Base-by-base conservation (phyloP, 2,113 vertebrate species). In the Limanda limanda region DNA sequence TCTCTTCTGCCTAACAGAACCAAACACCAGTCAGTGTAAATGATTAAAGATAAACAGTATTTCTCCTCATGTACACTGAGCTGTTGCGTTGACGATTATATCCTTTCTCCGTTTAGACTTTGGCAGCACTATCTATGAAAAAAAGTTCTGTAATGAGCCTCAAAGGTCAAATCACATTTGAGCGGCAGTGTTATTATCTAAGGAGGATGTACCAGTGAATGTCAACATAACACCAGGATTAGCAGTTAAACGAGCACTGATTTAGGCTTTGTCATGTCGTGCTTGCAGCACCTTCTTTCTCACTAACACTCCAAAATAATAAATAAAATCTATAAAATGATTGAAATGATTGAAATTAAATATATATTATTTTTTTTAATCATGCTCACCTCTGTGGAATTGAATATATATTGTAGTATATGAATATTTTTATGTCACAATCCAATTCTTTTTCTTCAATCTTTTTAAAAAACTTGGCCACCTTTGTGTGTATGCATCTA, bases 131-230 rank as follows among this genome's bases (percentile, higher is more conserved):
- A 51, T 64, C 45, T 24, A 56, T 71, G 12, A 56, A 40, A 1
- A 51, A 2, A 5, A 15, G 40, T 27, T 71, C 55, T 68, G 42
- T 79, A 76, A 12, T 68, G 27, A 63, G 76, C 70, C 70, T 87
- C 82, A 89, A 81, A 90, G 84, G 75, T 88, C 74, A 84, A 70
- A 69, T 79, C 42, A 61, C 59, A 62, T 76, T 79, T 66, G 27
- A 74, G 61, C 6, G 2, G 11, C 21, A 54, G 20, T 24, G 2
- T 18, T n/a, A 18, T 78, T 79, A 79, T 68, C 68, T 73, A 68
- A 77, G 0, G 52, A 79, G 72, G 69, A 74, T 78, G 51, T 64
- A 42, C 42, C 52, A 37, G 58, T 73, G 57, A 78, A 68, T 65
- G 47, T 83, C 70, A 64, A 69, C 52, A 58, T 20, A 63, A 80